A percentile compares a stretch with the other conserved stretches of the same genome.
Evolutionary conservation across 30 jellyfish, hydroid and myxozoan species (phyloP).

Genomic region (Nemopilema nomurai): DNA sequence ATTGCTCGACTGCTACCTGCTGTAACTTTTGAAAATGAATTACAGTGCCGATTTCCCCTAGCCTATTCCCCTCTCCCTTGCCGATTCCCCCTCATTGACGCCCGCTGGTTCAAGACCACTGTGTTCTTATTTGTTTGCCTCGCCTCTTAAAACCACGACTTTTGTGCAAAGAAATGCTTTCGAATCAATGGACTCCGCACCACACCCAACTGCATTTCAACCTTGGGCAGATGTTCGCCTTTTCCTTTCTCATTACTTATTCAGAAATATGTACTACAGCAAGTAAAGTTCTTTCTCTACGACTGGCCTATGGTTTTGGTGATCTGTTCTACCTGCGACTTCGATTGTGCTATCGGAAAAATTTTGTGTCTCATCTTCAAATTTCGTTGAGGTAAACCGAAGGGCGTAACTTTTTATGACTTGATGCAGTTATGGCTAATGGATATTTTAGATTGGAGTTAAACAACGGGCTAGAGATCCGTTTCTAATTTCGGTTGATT

Average conservation of each 20-base stretch:
- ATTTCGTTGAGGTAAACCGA: background rate
- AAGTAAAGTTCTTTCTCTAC: conserved; percentile 2
- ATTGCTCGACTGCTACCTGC: too few species aligned
- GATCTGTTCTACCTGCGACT: background rate
- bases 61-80: too few species aligned
- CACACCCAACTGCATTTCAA: conserved; percentile 4
- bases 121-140: too few species aligned
- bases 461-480: too few species aligned
- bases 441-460: too few species aligned
- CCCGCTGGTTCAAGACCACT: too few species aligned
- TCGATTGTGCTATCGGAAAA: background rate
- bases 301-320: background rate
- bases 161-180: background rate
- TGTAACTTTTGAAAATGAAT: too few species aligned
- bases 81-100: too few species aligned
- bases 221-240: conserved; percentile 28
- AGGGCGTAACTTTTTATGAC: too few species aligned
- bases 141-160: background rate
- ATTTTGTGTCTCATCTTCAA: background rate
- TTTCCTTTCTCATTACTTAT: conserved; percentile 3
- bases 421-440: too few species aligned
- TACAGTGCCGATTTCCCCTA: too few species aligned
- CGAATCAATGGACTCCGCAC: background rate
- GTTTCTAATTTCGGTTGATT: too few species aligned
- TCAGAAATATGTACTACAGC: conserved; percentile 13